These are phyloP conservation scores for Acrocephalus arundinaceus DNA, from an alignment of 2,113 vertebrate species.

Conservation along the genomic window DNA sequence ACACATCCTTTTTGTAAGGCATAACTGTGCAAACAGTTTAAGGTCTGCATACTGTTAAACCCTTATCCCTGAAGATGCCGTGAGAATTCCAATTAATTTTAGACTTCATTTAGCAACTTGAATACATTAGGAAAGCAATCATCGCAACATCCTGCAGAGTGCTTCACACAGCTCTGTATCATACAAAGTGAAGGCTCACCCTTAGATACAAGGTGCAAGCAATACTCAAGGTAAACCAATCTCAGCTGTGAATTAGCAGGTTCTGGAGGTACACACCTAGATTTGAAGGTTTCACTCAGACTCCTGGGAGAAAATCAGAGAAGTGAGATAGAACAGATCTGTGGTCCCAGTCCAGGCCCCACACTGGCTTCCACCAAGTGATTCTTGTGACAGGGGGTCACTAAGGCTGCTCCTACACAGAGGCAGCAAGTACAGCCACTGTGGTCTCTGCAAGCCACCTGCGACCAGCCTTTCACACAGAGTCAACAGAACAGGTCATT, in stretches of 20 bases:
- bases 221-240: background rate
- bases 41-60: conserved; percentile 33
- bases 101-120: conserved; percentile 44
- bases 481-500: background rate
- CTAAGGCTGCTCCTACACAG: background rate
- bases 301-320: background rate
- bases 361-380: fast-evolving
- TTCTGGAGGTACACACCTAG: background rate
- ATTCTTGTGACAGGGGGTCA: background rate
- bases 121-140: conserved; percentile 33
- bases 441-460: background rate
- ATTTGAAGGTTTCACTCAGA: background rate
- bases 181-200: background rate
- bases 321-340: background rate
- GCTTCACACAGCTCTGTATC: background rate
- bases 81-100: conserved; percentile 51
- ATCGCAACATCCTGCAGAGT: background rate
- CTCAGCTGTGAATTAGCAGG: background rate
- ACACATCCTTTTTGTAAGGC: conserved; percentile 5
- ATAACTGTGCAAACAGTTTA: conserved; percentile 54
- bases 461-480: background rate
- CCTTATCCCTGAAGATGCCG: conserved; percentile 30
- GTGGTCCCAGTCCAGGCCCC: background rate
- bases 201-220: background rate
- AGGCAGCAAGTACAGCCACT: background rate